A percentile compares a stretch with the other conserved stretches of the same genome.
Evolutionary conservation across 1,140 invertebrate genomes (phyloP).

Genomic region (Parasteatoda tepidariorum): DNA sequence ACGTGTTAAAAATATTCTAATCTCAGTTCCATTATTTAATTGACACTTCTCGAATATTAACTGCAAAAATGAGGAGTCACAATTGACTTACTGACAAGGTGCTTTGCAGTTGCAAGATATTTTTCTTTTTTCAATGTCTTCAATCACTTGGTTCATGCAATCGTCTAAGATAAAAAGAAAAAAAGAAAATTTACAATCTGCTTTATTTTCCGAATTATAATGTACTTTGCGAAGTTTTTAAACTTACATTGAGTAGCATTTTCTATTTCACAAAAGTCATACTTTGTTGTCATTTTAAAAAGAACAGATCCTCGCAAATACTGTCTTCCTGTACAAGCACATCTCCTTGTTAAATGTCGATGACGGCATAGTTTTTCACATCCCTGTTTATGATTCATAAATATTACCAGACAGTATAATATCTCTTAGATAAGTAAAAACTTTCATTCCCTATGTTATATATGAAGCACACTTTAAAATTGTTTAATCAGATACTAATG

Average conservation of each 20-base stretch:
- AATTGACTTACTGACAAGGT: slow-evolving; percentile 42
- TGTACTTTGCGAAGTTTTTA: too few species aligned
- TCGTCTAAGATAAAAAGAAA: slow-evolving; percentile 6
- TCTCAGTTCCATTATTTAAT: too few species aligned
- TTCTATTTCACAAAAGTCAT: slow-evolving; percentile 3
- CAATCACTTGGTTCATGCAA: slow-evolving; percentile 36
- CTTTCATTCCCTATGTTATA: too few species aligned
- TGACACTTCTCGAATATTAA: too few species aligned
- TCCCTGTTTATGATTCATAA: background rate
- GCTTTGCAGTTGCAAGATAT: slow-evolving; percentile 21
- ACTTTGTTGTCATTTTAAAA: background rate
- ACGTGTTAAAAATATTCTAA: too few species aligned
- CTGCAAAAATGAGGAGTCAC: too few species aligned
- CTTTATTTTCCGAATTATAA: too few species aligned
- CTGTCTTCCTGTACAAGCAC: slow-evolving; percentile 3
- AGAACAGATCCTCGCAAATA: slow-evolving; percentile 21
- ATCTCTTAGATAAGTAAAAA: too few species aligned
- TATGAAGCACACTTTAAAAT: too few species aligned
- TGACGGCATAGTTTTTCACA: slow-evolving; percentile 22
- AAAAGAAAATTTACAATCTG: too few species aligned
- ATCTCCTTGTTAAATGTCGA: background rate
- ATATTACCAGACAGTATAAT: too few species aligned
- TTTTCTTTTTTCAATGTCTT: slow-evolving; percentile 10
- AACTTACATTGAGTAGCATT: background rate
- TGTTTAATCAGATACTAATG: too few species aligned